Evolutionary conservation across 35 echinoderm and acorn worm species (phyloP).

Genomic region (Lytechinus variegatus): DNA sequence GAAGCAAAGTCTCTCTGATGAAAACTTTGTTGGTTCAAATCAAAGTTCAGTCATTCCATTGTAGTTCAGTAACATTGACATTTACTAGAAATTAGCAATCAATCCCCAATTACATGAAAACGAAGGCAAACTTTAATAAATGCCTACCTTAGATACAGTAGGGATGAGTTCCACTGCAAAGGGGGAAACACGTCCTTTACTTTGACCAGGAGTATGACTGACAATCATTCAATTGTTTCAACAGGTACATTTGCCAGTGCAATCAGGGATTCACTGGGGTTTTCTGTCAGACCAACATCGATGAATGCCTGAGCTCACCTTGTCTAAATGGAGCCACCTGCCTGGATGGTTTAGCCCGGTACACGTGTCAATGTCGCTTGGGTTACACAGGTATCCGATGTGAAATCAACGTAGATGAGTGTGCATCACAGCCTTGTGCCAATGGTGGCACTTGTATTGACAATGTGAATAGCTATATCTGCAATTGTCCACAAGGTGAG

Average conservation of each 20-base stretch:
- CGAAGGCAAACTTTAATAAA: too few species aligned
- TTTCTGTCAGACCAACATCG: slow-evolving; percentile 51
- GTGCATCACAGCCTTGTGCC: background rate
- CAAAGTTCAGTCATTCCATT: too few species aligned
- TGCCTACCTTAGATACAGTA: too few species aligned
- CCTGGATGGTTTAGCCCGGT: slow-evolving; percentile 39
- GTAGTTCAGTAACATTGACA: too few species aligned
- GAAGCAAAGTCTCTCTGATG: too few species aligned
- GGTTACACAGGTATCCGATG: background rate
- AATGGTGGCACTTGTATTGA: background rate
- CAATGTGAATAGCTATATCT: background rate
- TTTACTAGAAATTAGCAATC: too few species aligned
- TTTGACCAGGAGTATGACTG: too few species aligned
- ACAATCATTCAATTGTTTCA: background rate
- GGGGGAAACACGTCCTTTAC: too few species aligned
- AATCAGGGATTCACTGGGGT: slow-evolving; percentile 52
- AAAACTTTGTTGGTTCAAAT: too few species aligned
- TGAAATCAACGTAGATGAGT: slow-evolving; percentile 27
- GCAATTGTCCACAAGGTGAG: background rate
- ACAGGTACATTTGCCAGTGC: slow-evolving; percentile 61
- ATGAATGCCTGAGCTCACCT: slow-evolving; percentile 60
- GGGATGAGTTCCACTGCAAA: too few species aligned
- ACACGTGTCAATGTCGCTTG: slow-evolving; percentile 44
- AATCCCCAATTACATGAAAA: too few species aligned
- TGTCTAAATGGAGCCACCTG: slow-evolving; percentile 67